phyloP scores from a whole-genome alignment of 2,888 invertebrate species.

The Drosophila diplacantha region DNA sequence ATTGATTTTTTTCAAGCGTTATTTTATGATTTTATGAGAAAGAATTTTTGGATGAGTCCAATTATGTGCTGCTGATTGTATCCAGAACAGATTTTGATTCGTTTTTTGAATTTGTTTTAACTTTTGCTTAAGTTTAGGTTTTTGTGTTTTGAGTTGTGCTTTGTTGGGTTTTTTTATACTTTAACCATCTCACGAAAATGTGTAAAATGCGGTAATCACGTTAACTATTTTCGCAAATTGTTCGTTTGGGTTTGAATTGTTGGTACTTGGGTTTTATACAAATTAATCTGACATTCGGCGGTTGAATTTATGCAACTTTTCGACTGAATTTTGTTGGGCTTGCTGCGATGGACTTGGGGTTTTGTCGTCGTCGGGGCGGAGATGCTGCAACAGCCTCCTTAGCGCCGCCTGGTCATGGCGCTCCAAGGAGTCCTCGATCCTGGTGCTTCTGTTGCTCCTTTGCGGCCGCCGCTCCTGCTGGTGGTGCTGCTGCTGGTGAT shows the following conservation, averaged over 20 bases:
- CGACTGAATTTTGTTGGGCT: slow-evolving; percentile 36
- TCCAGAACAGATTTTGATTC: slow-evolving; percentile 19
- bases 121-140: slow-evolving; percentile 19
- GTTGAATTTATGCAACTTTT: slow-evolving; percentile 47
- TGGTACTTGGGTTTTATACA: slow-evolving; percentile 40
- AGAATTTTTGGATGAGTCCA: slow-evolving; percentile 12
- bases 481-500: slow-evolving; percentile 59
- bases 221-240: slow-evolving; percentile 40
- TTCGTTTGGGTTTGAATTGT: slow-evolving; percentile 25
- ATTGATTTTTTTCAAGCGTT: slow-evolving; percentile 19
- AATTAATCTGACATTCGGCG: slow-evolving; percentile 73
- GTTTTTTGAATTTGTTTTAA: slow-evolving; percentile 22
- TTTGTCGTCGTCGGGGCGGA: slow-evolving; percentile 41
- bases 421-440: slow-evolving; percentile 40
- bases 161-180: slow-evolving; percentile 30
- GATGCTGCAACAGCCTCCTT: slow-evolving; percentile 56
- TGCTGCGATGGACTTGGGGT: slow-evolving; percentile 41
- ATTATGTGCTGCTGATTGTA: slow-evolving; percentile 18
- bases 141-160: slow-evolving; percentile 16
- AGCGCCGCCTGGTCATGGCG: slow-evolving; percentile 57
- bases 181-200: slow-evolving; percentile 46
- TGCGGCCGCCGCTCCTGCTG: slow-evolving; percentile 50
- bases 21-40: slow-evolving; percentile 3
- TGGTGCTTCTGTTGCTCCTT: slow-evolving; percentile 49
- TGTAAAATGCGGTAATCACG: slow-evolving; percentile 23